Base-by-base conservation (phyloP, 2,113 vertebrate species). In the Toxotes jaculatrix region DNA sequence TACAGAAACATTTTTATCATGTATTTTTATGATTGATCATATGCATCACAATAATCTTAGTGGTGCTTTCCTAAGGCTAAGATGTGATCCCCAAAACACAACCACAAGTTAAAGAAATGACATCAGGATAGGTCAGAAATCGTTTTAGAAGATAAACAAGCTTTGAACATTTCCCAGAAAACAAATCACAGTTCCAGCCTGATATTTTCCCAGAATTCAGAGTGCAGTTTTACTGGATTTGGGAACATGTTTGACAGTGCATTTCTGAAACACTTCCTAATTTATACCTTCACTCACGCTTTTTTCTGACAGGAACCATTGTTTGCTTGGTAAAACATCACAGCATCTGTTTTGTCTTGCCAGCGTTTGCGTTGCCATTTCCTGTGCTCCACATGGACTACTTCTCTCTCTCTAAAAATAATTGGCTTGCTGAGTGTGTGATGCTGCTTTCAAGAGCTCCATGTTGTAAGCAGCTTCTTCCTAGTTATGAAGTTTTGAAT, bases 331-430 rank as follows among this genome's bases (percentile, higher is more conserved):
- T 47, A 34, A 63, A 80, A 68, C 53, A 51, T 74, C 74, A 72
- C 68, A 61, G 10, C 32, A 36, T 51, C 76, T 3, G 64, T 40
- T 82, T 79, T 66, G 66, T 56, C 34, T 77, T 23, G 57, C 59
- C 45, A 64, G 80, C 16, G 10, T 81, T 78, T 64, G 40, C 56
- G 67, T 66, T 66, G 17, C 70, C 63, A 14, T 74, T 70, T 21
- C 45, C 74, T 57, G 0, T 43, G 32, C 60, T 77, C 62, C 56
- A 23, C 13, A 27, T 13, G 19, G 57, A 62, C 38, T 14, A 3
- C 40, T 76, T 66, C 65, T 53, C 76, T 65, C 36, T 21, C 79
- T 62, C 55, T 47, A 66, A 79, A 74, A 73, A 85, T 85, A 91
- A 89, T 89, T 89, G 77, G 65, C 61, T 81, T 21, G 31, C 64